Base-by-base conservation (phyloP, 2,888 invertebrate genomes). In the Gasteruption jaculator region DNA sequence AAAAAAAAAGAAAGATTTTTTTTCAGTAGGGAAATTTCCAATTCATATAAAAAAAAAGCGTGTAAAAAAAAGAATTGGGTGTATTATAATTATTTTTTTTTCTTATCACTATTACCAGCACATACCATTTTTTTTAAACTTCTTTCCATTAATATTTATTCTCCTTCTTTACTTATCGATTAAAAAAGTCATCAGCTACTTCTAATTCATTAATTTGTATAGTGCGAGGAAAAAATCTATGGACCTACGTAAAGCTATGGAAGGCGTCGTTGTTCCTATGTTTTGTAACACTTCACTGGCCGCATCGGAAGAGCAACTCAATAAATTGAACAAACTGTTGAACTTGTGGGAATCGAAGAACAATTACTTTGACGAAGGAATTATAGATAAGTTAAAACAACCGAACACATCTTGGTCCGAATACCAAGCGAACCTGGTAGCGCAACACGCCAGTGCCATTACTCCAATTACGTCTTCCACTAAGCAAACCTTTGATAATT, bases 311-410 rank as follows among this genome's bases (percentile, higher is more conserved):
- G 94, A 94, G 40, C 91, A 94, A 74, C 83, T 88, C 62, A 80
- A 80, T 57, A 97, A 96, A 75, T 75, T 99, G 48, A 88, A 89
- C 65, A 97, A 97, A 79, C 75, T 96, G 56, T 78, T 95, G 48
- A 88, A 89, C 49, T 77, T 97, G 30, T 99, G 99, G 99, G 95
- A 96, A 74, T 91, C 92, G 53, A 95, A 97, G 76, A 83, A 86
- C 49, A 86, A 91, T 75, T 91, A 91, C 74, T 86, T 91, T 68
- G 85, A 86, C 67, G 76, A 83, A 10, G 78, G 83, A 7, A 87
- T 90, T 51, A 85, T 92, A 60, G 86, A 87, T 49, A 87, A 89
- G 72, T 79, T 96, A 74, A 86, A 89, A 66, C 86, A 87, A 56
- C 93, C 94, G 1, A 81, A 84, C 49, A 80, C 82, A 41, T 90